These are phyloP conservation scores for Plectropomus leopardus DNA, from an alignment of 2,113 vertebrate species.

Conservation along the genomic window DNA sequence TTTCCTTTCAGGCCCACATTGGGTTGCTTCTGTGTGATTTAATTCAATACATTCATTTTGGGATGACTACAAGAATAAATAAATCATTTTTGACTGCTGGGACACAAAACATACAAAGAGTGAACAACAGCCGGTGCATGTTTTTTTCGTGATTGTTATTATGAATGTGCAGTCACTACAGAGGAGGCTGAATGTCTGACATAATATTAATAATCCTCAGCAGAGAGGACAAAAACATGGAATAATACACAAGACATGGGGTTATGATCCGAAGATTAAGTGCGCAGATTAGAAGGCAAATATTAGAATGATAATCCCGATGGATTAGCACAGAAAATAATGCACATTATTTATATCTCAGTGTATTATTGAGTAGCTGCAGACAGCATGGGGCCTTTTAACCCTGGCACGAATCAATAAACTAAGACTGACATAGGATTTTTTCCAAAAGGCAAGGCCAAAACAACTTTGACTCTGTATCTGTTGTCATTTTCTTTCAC, in stretches of 20 bases:
- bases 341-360: constrained; percentile 19
- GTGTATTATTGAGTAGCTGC: constrained; percentile 13
- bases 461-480: not conserved
- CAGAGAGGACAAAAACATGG: constrained; percentile 28
- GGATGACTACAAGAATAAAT: not conserved
- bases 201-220: constrained; percentile 38
- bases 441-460: not conserved
- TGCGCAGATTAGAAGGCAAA: constrained; percentile 59
- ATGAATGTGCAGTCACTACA: not conserved
- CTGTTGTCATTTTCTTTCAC: not conserved
- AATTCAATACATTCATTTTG: not conserved
- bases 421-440: not conserved
- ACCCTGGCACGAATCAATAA: constrained; percentile 46
- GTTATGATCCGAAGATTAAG: constrained; percentile 70
- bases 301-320: constrained; percentile 69
- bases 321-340: constrained; percentile 47
- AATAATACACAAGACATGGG: constrained; percentile 43
- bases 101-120: not conserved
- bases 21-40: not conserved
- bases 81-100: not conserved
- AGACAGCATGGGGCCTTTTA: constrained; percentile 18
- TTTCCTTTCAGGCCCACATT: rapidly evolving
- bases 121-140: too few species aligned
- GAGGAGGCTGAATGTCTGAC: not conserved
- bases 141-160: not conserved